Evolutionary conservation across 1,140 invertebrate species (phyloP).

Genomic region (Gonioctena quinquepunctata): DNA sequence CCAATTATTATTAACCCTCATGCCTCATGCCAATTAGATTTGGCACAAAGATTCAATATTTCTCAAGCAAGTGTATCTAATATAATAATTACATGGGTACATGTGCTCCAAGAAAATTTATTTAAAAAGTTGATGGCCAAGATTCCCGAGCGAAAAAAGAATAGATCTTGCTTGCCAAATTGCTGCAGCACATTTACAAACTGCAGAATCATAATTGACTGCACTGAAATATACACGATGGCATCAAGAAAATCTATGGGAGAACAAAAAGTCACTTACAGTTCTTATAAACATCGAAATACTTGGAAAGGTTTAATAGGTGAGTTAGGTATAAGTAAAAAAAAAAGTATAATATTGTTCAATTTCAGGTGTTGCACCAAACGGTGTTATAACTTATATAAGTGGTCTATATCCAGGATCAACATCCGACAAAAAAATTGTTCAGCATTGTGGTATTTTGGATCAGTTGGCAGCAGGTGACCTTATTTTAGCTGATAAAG

Average conservation of each 20-base stretch:
- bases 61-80: constrained; percentile 28
- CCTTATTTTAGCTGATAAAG: constrained; percentile 34
- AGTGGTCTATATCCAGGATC: constrained; percentile 26
- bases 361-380: constrained; percentile 34
- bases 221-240: constrained; percentile 23
- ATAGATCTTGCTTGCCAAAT: constrained; percentile 25
- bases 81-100: constrained; percentile 37
- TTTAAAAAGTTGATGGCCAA: constrained; percentile 30
- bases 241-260: constrained; percentile 15
- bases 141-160: constrained; percentile 29
- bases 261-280: constrained; percentile 27
- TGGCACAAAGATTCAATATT: constrained; percentile 25
- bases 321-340: no score
- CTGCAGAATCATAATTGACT: constrained; percentile 32
- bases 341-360: no score
- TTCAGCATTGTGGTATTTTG: constrained; percentile 19
- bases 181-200: constrained; percentile 24
- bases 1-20: constrained; percentile 37
- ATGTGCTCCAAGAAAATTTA: constrained; percentile 33
- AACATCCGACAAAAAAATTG: constrained; percentile 34
- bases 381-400: constrained; percentile 32
- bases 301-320: constrained; percentile 31
- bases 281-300: constrained; percentile 27
- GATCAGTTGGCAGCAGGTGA: constrained; percentile 24
- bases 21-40: constrained; percentile 35